Evolutionary conservation across 2,113 vertebrate genomes (phyloP), one percentile per base, ranked within the genome.

Genomic region (Sprattus sprattus): DNA sequence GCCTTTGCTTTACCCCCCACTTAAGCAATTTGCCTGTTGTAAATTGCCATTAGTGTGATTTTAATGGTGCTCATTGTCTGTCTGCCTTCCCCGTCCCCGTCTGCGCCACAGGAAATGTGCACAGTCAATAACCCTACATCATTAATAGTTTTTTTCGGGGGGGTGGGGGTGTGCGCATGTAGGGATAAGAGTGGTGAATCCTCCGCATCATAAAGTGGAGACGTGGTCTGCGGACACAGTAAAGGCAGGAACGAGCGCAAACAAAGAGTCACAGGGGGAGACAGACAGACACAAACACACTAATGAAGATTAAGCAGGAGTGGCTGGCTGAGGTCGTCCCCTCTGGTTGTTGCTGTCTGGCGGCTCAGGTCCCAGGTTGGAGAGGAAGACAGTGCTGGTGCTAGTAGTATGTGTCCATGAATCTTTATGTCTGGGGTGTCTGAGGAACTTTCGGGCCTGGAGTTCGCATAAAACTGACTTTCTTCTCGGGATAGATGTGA

Each of bases 51-150:
- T 94, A 94, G 92, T 87, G 90, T 84, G 87, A 89, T 93, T 94
- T 95, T 95, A 95, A 95, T 95, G 93, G 90, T 92, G 92, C 93
- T 93, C 92, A 91, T 91, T 94, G 93, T 95, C 94, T 95, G 93
- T 92, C 90, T 88, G 89, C 88, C 92, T 92, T 94, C 93, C 93
- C 86, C 89, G 91, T 94, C 93, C 91, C 91, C 81, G 93, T 95
- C 95, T 95, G 92, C 87, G 88, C 90, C 90, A 92, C 94, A 94
- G 94, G 94, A 95, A 95, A 90, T 91, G 94, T 93, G 93, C 92
- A 91, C 88, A 90, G 89, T 94, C 93, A 93, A 95, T 95, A 93
- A 93, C 84, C 87, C 87, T 83, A 86, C 88, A 84, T 93, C 94
- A 93, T 95, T 95, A 94, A 94, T 95, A 88, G 90, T 88, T 88